Evolutionary conservation across 1,140 invertebrate genomes (phyloP), one percentile per base, ranked within the genome.

Genomic region (Drosophila malerkotliana): DNA sequence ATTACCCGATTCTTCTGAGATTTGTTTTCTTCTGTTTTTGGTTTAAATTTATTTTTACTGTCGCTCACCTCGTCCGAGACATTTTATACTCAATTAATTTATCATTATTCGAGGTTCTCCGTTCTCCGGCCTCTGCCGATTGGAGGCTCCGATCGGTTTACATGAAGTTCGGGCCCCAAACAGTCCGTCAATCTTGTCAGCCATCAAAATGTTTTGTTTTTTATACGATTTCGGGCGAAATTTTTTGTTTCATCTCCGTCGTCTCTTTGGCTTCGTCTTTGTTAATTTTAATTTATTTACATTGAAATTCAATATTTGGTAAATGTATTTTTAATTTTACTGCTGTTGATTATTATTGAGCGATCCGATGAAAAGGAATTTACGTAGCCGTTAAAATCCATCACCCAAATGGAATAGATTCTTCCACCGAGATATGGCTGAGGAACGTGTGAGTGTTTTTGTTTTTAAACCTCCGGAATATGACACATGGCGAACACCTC

Each of bases 241-340:
- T 90, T 72, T 68, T 48, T 54, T 37, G 34, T 37, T n/a, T 37
- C 34, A 37, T 37, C 34, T 37, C 10, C 34, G 10, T 10, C 34
- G 10, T 51, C 49, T 34, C 49, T 44, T 45, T 45, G 55, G 45
- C 47, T 18, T 64, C 32, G 41, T 14, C 41, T 44, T 79, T 52
- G 79, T 82, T 66, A 67, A 72, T 58, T 88, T 90, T 57, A 87
- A 87, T 87, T 90, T 87, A 90, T 90, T 90, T 90, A 90, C 82
- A 83, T 83, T 90, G 87, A 90, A 90, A 90, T 90, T 90, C 79
- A 90, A 90, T 90, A 90, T 90, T 90, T 83, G 83, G 61, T 85
- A 85, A 85, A 87, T 85, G 82, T 82, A 76, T 85, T 85, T 85
- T 85, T 87, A 82, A 85, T 87, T 85, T 87, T 66, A 85, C 62